A percentile compares a stretch with the other conserved stretches of the same genome.
Conservation (phyloP, 2,113 vertebrate species). For the Romanogobio albipinnatus region DNA sequence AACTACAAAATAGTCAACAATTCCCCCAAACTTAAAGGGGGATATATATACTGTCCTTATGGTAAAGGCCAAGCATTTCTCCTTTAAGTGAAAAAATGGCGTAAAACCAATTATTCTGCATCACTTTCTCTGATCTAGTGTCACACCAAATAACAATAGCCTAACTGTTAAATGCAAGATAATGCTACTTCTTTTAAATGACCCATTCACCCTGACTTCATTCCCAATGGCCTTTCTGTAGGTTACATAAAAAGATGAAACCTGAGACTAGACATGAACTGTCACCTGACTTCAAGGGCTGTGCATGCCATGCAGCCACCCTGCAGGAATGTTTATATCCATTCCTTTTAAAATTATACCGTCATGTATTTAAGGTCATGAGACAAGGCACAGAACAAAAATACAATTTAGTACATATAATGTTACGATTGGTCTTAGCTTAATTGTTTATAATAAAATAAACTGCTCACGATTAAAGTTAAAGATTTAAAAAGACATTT, state of each 20-base stretch:
- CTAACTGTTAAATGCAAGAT: not conserved
- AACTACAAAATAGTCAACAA: too few species aligned
- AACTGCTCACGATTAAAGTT: too few species aligned
- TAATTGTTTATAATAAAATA: not conserved
- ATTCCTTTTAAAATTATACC: slow-evolving; percentile 7
- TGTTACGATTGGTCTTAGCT: not conserved
- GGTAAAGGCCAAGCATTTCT: not conserved
- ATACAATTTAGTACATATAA: not conserved
- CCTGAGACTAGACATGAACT: slow-evolving; percentile 61
- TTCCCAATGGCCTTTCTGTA: slow-evolving; percentile 1
- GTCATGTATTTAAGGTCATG: not conserved
- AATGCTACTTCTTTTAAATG: not conserved
- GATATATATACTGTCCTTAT: not conserved
- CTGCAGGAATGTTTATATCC: slow-evolving; percentile 43
- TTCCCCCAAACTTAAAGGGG: not conserved
- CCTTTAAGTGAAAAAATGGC: not conserved
- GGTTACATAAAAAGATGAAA: slow-evolving; percentile 62
- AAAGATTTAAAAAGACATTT: not conserved
- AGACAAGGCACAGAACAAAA: not conserved
- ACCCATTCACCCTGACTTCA: not conserved
- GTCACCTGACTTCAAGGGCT: slow-evolving; percentile 53
- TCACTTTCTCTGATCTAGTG: not conserved
- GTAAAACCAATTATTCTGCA: not conserved
- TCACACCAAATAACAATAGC: not conserved
- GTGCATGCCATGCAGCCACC: slow-evolving; percentile 60